Evolutionary conservation across 2,113 vertebrate species (phyloP).

Genomic region (Narcine bancroftii): DNA sequence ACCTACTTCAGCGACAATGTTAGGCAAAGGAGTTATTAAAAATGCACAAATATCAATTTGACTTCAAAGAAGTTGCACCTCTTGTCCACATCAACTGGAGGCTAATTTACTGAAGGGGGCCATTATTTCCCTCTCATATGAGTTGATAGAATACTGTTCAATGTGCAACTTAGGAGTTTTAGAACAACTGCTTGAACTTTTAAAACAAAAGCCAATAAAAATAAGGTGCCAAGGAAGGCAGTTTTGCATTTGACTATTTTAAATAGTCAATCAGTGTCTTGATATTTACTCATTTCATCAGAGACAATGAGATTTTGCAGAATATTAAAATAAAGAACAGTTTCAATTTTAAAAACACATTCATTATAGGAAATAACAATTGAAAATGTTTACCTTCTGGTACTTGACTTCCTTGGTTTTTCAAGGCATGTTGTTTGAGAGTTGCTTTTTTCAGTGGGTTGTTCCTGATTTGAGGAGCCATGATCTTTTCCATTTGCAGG

Average conservation of each 20-base stretch:
- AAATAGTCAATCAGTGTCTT: neutral
- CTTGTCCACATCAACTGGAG: neutral
- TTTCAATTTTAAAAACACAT: neutral
- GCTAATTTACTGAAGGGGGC: neutral
- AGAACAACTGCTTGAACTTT: no score
- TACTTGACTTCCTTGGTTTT: slow-evolving; percentile 67
- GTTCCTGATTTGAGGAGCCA: slow-evolving; percentile 66
- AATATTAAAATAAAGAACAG: neutral
- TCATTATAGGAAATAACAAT: neutral
- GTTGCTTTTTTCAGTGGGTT: slow-evolving; percentile 67
- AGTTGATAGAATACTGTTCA: no score
- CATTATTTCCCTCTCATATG: neutral
- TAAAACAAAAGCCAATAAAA: neutral
- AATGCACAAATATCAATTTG: no score
- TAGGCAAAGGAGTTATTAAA: no score
- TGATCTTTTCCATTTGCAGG: slow-evolving; percentile 74
- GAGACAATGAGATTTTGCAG: neutral
- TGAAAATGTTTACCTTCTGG: slow-evolving; percentile 72
- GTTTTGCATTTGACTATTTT: neutral
- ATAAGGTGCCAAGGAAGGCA: neutral
- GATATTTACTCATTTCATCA: neutral
- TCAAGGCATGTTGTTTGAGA: slow-evolving; percentile 58
- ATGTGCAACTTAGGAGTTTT: no score
- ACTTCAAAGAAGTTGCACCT: no score
- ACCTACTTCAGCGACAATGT: no score